Evolutionary conservation across 2,888 invertebrate species (phyloP).

Genomic region (Ophioninae sp.): DNA sequence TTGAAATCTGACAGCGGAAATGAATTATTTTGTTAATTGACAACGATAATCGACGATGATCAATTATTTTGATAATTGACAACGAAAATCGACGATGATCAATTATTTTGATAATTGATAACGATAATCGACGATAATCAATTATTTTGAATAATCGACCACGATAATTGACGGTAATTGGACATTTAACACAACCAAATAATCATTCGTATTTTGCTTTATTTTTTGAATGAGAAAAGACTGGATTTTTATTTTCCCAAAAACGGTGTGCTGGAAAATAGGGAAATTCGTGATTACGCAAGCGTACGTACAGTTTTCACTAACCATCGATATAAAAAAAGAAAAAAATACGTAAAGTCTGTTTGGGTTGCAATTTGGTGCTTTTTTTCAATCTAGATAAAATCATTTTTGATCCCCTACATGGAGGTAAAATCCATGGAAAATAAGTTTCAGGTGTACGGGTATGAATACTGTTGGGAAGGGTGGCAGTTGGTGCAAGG

Average conservation of each 20-base stretch:
- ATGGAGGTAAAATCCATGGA: slow-evolving; percentile 29
- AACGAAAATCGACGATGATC: too few relatives aligned
- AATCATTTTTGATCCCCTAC: slow-evolving; percentile 33
- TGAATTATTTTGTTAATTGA: too few relatives aligned
- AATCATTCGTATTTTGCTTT: background rate
- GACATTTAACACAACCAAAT: background rate
- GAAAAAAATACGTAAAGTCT: background rate
- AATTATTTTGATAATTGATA: too few relatives aligned
- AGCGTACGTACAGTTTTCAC: background rate
- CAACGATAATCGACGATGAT: too few relatives aligned
- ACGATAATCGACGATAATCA: too few relatives aligned
- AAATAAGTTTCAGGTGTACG: background rate
- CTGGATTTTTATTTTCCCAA: background rate
- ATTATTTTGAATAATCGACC: too few relatives aligned
- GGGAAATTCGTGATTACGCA: background rate
- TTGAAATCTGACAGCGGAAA: too few relatives aligned
- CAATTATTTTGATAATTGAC: too few relatives aligned
- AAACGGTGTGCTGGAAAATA: background rate
- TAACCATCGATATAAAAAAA: background rate
- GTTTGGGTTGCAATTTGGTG: background rate
- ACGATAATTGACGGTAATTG: too few relatives aligned
- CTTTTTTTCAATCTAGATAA: slow-evolving; percentile 16
- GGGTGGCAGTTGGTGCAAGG: slow-evolving; percentile 7
- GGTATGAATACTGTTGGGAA: background rate
- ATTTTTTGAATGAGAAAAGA: background rate